These are phyloP conservation scores for Diprion similis DNA, from an alignment of 1,140 invertebrate species.

Conservation along the genomic window DNA sequence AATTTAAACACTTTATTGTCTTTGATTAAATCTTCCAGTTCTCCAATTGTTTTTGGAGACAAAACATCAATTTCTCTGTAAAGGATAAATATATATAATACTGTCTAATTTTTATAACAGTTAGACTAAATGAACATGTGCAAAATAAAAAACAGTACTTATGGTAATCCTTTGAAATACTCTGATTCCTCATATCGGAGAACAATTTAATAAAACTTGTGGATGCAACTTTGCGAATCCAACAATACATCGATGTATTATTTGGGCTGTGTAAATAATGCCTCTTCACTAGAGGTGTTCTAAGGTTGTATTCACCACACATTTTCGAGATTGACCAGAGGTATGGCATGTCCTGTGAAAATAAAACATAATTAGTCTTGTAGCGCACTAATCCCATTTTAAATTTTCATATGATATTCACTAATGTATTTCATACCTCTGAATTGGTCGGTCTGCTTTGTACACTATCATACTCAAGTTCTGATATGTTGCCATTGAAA, in stretches of 20 bases:
- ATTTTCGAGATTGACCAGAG: conserved; percentile 38
- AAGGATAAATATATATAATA: conserved; percentile 26
- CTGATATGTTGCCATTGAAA: no score
- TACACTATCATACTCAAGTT: conserved; percentile 19
- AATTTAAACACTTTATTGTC: conserved; percentile 51
- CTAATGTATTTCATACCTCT: conserved; percentile 29
- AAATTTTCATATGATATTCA: no score
- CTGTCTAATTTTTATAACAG: conserved; percentile 22
- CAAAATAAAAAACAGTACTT: conserved; percentile 34
- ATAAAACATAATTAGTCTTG: background rate
- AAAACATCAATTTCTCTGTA: conserved; percentile 48
- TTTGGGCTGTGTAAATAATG: conserved; percentile 52
- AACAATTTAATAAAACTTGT: conserved; percentile 58
- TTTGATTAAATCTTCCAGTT: conserved; percentile 36
- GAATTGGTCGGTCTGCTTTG: conserved; percentile 21
- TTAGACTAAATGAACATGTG: conserved; percentile 21
- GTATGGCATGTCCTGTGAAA: conserved; percentile 31
- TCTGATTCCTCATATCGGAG: conserved; percentile 43
- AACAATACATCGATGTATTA: conserved; percentile 53
- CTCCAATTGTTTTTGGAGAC: conserved; percentile 35
- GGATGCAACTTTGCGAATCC: conserved; percentile 59
- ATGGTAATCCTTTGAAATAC: conserved; percentile 40
- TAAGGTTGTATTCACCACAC: conserved; percentile 51
- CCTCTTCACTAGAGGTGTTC: conserved; percentile 35
- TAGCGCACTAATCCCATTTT: no score